These are phyloP conservation scores for Enteromius viviparus DNA, from an alignment of 2,797 vertebrate genomes.

Conservation along the genomic window DNA sequence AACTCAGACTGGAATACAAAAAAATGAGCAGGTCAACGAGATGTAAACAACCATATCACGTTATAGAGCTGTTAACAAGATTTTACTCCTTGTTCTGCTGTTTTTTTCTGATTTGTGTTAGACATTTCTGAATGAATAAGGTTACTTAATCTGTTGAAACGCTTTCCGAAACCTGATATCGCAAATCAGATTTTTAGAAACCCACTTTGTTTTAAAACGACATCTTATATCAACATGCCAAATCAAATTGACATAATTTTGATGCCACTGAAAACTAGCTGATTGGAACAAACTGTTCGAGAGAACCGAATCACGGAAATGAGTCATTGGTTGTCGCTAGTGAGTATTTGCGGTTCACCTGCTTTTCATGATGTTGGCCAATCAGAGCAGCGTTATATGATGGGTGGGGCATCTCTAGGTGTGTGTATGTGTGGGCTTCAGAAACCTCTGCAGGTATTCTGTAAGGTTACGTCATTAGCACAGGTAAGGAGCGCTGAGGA, in stretches of 20 bases:
- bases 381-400: conserved; percentile 48
- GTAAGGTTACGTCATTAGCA: conserved; percentile 40
- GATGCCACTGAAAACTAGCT: neutral
- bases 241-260: neutral
- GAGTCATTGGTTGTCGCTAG: neutral
- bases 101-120: neutral
- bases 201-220: neutral
- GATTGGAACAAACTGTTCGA: neutral
- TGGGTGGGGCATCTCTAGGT: conserved; percentile 22
- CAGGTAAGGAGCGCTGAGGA: conserved; percentile 36
- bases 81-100: neutral
- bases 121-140: neutral
- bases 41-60: neutral
- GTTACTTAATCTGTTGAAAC: neutral
- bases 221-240: neutral
- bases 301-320: neutral
- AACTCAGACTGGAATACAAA: neutral
- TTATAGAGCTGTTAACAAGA: neutral
- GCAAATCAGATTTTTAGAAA: neutral
- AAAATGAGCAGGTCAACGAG: neutral
- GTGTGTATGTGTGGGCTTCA: conserved; percentile 33
- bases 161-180: neutral
- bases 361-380: conserved; percentile 37
- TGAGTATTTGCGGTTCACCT: neutral
- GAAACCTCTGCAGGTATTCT: conserved; percentile 48